Conservation (phyloP, 1,140 invertebrate genomes). For the Diorhabda carinulata region DNA sequence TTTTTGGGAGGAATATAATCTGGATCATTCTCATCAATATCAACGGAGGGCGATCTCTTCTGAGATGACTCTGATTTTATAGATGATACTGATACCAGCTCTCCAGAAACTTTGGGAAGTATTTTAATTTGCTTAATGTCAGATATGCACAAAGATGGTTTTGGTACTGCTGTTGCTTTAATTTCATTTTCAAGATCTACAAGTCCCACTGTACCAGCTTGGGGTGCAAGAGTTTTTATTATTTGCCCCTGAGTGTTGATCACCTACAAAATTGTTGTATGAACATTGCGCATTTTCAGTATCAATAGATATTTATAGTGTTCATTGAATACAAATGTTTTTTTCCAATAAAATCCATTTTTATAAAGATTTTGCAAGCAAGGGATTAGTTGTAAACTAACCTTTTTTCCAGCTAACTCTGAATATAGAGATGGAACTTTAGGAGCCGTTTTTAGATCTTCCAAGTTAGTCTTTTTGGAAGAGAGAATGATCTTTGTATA, state of each 20-base stretch:
- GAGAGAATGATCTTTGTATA: conserved; percentile 55
- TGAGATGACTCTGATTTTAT: background rate
- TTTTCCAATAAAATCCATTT: too few species aligned
- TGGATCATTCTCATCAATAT: conserved; percentile 32
- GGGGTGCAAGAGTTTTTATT: background rate
- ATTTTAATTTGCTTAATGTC: conserved; percentile 18
- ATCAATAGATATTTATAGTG: background rate
- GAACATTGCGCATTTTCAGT: background rate
- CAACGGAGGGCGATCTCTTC: conserved; percentile 7
- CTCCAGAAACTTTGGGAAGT: conserved; percentile 14
- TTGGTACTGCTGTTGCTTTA: conserved; percentile 26
- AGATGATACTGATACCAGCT: background rate
- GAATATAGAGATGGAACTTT: conserved; percentile 23
- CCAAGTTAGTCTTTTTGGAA: conserved; percentile 44
- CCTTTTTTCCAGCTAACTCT: conserved; percentile 29
- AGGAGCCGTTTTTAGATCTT: conserved; percentile 21
- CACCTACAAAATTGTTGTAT: background rate
- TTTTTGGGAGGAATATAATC: conserved; percentile 36
- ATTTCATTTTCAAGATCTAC: conserved; percentile 37
- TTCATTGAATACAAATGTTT: too few species aligned
- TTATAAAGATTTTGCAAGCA: background rate
- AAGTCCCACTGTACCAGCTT: conserved; percentile 13
- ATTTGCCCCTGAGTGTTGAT: conserved; percentile 3
- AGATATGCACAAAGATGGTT: conserved; percentile 18
- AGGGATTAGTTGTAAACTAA: background rate